phyloP scores from a whole-genome alignment of 2,113 vertebrate species.

The Platanista minor region DNA sequence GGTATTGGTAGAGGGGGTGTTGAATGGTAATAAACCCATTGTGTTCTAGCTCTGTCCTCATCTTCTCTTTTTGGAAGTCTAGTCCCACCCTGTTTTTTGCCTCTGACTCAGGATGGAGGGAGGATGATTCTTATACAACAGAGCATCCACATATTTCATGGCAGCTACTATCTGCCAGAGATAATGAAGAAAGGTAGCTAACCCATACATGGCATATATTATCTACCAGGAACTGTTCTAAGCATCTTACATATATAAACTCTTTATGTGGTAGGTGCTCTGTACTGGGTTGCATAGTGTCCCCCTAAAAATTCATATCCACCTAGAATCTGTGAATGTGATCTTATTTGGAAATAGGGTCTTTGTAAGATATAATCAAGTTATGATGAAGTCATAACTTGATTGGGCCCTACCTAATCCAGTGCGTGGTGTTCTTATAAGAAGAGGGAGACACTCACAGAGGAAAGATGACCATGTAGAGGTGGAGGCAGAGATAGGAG shows the following conservation, averaged over 20 bases:
- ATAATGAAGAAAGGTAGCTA: neutral
- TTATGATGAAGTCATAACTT: neutral
- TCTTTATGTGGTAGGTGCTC: neutral
- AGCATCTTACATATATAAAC: neutral
- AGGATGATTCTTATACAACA: neutral
- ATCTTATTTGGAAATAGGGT: neutral
- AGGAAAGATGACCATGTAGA: neutral
- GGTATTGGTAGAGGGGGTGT: neutral
- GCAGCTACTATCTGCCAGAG: neutral
- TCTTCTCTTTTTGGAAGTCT: neutral
- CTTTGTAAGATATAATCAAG: conserved; percentile 1
- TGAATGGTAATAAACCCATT: neutral
- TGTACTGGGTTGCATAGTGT: neutral
- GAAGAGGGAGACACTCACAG: neutral
- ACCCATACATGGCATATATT: neutral
- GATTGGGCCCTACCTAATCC: neutral
- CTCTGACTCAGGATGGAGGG: neutral
- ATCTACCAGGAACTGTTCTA: neutral
- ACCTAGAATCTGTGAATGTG: neutral
- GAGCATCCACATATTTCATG: neutral
- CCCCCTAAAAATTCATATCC: neutral
- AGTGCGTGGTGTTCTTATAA: neutral
- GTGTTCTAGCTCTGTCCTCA: neutral
- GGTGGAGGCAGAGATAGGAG: neutral
- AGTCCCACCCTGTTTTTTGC: neutral